Conservation (phyloP, 2,113 vertebrate genomes). For the Excalfactoria chinensis region DNA sequence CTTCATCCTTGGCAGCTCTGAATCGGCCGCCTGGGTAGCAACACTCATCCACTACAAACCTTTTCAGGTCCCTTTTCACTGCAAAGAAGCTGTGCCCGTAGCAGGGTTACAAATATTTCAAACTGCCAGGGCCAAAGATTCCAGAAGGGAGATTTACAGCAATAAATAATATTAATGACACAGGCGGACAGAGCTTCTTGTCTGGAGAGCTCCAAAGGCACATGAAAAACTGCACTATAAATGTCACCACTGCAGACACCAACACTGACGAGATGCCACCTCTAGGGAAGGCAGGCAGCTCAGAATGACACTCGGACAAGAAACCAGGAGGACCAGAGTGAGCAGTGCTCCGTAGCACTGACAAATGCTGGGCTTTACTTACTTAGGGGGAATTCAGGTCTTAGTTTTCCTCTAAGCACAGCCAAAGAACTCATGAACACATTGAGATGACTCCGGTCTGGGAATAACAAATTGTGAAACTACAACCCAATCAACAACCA, state of each 20-base stretch:
- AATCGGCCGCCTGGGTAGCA: neutral
- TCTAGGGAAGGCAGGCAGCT: conserved; percentile 42
- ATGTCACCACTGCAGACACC: conserved; percentile 66
- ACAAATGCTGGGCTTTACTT: neutral
- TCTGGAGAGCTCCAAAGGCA: conserved; percentile 70
- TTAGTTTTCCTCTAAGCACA: neutral
- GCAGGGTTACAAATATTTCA: conserved; percentile 64
- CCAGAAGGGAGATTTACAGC: conserved; percentile 69
- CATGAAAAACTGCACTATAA: conserved; percentile 71
- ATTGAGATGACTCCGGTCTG: rapidly evolving
- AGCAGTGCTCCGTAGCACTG: neutral
- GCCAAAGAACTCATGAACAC: neutral
- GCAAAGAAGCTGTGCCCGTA: conserved; percentile 29
- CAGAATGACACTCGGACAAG: neutral
- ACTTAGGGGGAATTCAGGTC: neutral
- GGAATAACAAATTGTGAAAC: neutral
- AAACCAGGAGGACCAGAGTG: neutral
- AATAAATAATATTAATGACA: conserved; percentile 73
- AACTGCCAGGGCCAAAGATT: conserved; percentile 65
- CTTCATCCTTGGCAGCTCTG: neutral
- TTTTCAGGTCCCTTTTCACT: neutral
- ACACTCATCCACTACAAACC: neutral
- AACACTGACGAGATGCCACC: conserved; percentile 59
- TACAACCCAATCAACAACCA: neutral
- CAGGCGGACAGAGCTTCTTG: conserved; percentile 57